These are phyloP conservation scores for Folsomia manolachei DNA, from an alignment of 2,888 invertebrate species.

Conservation along the genomic window DNA sequence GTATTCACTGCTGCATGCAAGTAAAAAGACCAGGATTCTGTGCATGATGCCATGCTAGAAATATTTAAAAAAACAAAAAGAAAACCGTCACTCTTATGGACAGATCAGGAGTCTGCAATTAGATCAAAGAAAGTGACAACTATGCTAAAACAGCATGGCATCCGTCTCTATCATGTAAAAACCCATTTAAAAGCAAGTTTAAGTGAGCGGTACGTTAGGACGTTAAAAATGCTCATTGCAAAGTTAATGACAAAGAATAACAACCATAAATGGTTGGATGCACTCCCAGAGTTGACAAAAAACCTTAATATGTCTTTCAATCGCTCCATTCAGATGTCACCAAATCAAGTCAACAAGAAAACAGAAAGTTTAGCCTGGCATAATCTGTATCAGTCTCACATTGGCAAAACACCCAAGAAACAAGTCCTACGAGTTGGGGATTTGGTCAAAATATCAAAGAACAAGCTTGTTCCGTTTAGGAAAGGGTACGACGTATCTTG, in stretches of 20 bases:
- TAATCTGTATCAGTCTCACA: background rate
- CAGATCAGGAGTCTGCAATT: background rate
- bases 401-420: background rate
- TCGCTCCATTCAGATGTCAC: background rate
- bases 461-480: background rate
- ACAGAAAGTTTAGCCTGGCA: background rate
- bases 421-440: background rate
- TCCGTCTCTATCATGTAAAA: background rate
- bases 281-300: background rate
- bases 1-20: background rate
- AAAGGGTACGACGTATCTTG: background rate
- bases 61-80: conserved; percentile 7
- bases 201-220: background rate
- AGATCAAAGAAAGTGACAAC: no score
- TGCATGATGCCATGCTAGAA: background rate
- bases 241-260: background rate
- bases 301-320: background rate
- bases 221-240: background rate
- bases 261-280: background rate
- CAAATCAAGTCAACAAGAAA: background rate
- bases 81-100: background rate
- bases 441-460: background rate
- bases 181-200: background rate
- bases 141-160: background rate
- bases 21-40: background rate